Evolutionary conservation across 2,888 invertebrate species (phyloP).

Genomic region (Dolichopus griseipennis): DNA sequence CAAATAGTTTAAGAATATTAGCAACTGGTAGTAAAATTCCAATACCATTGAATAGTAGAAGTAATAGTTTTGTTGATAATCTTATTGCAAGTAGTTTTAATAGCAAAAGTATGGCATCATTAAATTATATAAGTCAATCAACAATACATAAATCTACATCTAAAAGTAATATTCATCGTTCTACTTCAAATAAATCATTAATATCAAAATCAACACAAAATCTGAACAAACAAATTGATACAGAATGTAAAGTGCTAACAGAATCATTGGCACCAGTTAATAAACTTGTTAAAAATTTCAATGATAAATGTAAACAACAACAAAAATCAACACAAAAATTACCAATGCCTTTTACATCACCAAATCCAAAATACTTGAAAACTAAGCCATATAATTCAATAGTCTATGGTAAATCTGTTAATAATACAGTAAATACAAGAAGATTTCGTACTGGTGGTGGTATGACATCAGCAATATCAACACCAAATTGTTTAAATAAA

Average conservation of each 20-base stretch:
- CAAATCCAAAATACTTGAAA: background rate
- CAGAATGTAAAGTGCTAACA: background rate
- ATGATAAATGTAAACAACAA: constrained; percentile 16
- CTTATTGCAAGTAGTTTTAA: background rate
- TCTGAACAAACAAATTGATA: background rate
- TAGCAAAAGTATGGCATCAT: background rate
- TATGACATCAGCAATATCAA: constrained; percentile 23
- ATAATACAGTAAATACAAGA: background rate
- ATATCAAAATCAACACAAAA: constrained; percentile 13
- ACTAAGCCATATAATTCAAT: background rate
- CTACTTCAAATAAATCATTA: background rate
- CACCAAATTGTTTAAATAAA: constrained; percentile 26
- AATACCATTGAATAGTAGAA: constrained; percentile 38
- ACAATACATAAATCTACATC: background rate
- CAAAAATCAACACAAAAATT: constrained; percentile 14
- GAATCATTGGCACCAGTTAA: constrained; percentile 21
- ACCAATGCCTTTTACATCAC: background rate
- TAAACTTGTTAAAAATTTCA: constrained; percentile 24
- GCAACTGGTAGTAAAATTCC: constrained; percentile 54
- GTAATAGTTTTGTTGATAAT: constrained; percentile 33
- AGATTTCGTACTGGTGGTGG: background rate
- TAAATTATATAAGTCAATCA: background rate
- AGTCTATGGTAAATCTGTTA: background rate
- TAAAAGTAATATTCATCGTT: background rate
- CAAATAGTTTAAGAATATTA: constrained; percentile 35